Evolutionary conservation across 1,140 invertebrate species (phyloP), one percentile per base, ranked within the genome.

Genomic region (Lepeophtheirus salmonis): DNA sequence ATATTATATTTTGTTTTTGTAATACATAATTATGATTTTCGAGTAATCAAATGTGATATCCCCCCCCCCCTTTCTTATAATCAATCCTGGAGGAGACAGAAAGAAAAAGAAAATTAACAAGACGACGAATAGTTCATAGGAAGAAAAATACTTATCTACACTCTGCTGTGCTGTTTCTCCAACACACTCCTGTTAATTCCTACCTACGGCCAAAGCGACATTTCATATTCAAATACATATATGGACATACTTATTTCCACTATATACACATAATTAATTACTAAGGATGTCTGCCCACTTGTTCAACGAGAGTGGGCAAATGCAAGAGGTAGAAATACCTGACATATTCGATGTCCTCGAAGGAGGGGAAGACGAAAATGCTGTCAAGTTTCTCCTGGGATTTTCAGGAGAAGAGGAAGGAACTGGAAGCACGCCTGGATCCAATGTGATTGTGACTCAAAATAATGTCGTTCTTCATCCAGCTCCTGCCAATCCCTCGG

Each of bases 261-360:
- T 10, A n/a, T 41, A 6, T 41, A 10, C 30, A 10, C n/a, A 6
- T 41, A 10, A 6, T 41, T 41, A 41, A 41, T 6, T 10, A 41
- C n/a, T 6, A 41, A 41, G 30, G 30, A 54, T 56, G 59, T 16
- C 59, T 23, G 59, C 48, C 21, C 59, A 61, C 20, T 50, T 61
- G 49, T 61, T 61, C 18, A 61, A 53, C 22, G 59, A 61, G 18
- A 54, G 50, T 50, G 48, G 48, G 2, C 48, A 54, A 17, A 50
- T 61, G 48, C 48, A 50, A 18, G 23, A 54, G 21, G 59, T 50
- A 6, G 51, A 61, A 3, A 61, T 61, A 13, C 59, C 59, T 3
- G 59, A 61, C 22, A 61, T 61, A 2, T 61, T 61, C 20, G 59
- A 61, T 22, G 59, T 61, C 6, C 59, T 61, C 1, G 59, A 61